These are phyloP conservation scores for Catharus fuscescens DNA, from an alignment of 2,113 vertebrate genomes.

Conservation along the genomic window DNA sequence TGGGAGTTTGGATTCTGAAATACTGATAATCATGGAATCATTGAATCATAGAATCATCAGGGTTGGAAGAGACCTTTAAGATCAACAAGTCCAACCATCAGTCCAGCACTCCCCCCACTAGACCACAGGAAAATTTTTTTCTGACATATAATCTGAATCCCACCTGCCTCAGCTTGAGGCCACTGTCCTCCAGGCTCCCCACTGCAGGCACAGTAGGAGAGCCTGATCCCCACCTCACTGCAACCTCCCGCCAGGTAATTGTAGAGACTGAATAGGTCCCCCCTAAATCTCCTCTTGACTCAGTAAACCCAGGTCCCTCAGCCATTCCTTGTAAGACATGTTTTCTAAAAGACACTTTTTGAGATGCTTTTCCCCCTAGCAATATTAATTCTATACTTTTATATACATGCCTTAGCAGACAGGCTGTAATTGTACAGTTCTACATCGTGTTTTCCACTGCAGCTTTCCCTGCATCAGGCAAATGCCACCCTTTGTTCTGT, in stretches of 20 bases:
- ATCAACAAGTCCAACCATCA: not conserved
- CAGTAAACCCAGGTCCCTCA: not conserved
- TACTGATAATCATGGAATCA: not conserved
- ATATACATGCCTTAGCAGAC: not conserved
- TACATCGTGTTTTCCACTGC: not conserved
- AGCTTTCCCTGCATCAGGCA: not conserved
- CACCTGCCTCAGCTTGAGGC: not conserved
- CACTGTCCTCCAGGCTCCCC: not conserved
- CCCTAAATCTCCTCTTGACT: not conserved
- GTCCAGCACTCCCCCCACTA: not conserved
- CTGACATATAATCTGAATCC: not conserved
- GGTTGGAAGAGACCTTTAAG: not conserved
- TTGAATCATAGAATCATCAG: not conserved
- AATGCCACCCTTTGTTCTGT: conserved; percentile 29
- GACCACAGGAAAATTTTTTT: not conserved
- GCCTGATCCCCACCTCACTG: not conserved
- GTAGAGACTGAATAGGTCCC: rapidly evolving
- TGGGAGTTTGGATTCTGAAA: not conserved
- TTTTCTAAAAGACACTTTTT: not conserved
- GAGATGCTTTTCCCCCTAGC: not conserved
- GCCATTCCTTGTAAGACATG: not conserved
- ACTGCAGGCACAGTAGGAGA: not conserved
- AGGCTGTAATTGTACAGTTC: not conserved
- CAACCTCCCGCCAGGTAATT: not conserved
- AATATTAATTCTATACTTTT: not conserved